phyloP scores from a whole-genome alignment of 2,888 invertebrate species.

The Eugnorisma glareosa region DNA sequence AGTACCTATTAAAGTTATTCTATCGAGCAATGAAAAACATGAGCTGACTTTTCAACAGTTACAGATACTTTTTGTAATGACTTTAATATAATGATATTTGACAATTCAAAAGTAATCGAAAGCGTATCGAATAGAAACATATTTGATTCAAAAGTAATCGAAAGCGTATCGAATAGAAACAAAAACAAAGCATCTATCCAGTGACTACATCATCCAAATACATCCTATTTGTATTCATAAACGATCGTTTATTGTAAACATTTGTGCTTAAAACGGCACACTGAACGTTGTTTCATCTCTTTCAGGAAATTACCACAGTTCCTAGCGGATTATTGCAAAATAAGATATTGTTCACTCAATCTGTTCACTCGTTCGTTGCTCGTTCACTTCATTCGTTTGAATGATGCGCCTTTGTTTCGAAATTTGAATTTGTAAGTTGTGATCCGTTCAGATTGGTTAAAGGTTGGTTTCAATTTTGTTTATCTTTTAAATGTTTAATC shows the following conservation, averaged over 20 bases:
- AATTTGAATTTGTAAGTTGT: slow-evolving; percentile 75
- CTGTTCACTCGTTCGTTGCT: slow-evolving; percentile 81
- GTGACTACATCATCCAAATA: slow-evolving; percentile 57
- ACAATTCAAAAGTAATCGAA: not conserved
- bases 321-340: slow-evolving; percentile 89
- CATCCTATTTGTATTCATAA: slow-evolving; percentile 75
- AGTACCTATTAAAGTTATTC: not conserved
- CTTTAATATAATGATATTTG: not conserved
- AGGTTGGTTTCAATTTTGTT: slow-evolving; percentile 66
- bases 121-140: slow-evolving; percentile 34
- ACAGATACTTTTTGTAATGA: not conserved
- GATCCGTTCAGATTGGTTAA: slow-evolving; percentile 67
- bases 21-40: not conserved
- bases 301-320: slow-evolving; percentile 89
- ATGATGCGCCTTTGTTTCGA: slow-evolving; percentile 84
- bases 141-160: not conserved
- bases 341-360: slow-evolving; percentile 90
- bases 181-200: slow-evolving; percentile 47
- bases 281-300: slow-evolving; percentile 84
- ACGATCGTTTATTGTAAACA: slow-evolving; percentile 79
- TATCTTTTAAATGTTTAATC: slow-evolving; percentile 67
- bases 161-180: slow-evolving; percentile 33
- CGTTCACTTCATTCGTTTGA: slow-evolving; percentile 82
- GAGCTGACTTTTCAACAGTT: not conserved
- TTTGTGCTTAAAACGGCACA: slow-evolving; percentile 80